A percentile compares a stretch with the other conserved stretches of the same genome.
Evolutionary conservation across 1,140 invertebrate genomes (phyloP).

Genomic region (Drosophila tsacasi): DNA sequence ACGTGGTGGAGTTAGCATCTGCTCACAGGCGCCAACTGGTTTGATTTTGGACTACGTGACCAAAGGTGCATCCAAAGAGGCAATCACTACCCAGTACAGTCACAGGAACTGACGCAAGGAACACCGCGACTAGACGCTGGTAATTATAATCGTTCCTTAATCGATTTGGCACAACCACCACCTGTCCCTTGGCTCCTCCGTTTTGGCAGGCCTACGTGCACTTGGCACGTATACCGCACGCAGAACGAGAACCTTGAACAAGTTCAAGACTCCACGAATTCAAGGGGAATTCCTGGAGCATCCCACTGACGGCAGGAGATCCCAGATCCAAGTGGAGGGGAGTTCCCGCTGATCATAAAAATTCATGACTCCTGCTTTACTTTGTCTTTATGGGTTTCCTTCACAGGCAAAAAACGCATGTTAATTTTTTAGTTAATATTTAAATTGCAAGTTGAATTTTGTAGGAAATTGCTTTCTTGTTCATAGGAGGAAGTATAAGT

Average conservation of each 20-base stretch:
- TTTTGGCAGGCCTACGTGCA: conserved; percentile 53
- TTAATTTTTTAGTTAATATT: conserved; percentile 21
- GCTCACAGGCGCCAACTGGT: conserved; percentile 51
- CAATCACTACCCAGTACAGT: conserved; percentile 25
- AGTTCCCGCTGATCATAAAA: conserved; percentile 22
- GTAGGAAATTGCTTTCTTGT: background rate
- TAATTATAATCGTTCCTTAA: conserved; percentile 53
- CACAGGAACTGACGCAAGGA: conserved; percentile 45
- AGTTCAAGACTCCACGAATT: conserved; percentile 49
- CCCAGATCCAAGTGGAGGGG: conserved; percentile 11
- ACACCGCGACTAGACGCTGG: conserved; percentile 10
- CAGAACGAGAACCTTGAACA: conserved; percentile 72
- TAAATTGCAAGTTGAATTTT: background rate
- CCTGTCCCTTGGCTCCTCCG: conserved; percentile 8
- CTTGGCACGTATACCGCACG: conserved; percentile 56
- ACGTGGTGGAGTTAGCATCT: conserved; percentile 13
- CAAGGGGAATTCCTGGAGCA: conserved; percentile 63
- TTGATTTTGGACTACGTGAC: conserved; percentile 71
- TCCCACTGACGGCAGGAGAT: conserved; percentile 9
- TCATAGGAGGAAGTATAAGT: background rate
- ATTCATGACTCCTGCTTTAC: conserved; percentile 29
- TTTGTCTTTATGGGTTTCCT: conserved; percentile 15
- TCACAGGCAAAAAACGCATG: conserved; percentile 1
- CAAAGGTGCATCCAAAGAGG: conserved; percentile 25
- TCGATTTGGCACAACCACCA: conserved; percentile 31